Conservation (phyloP, 2,888 invertebrate species). For the Stegophylla sp. region DNA sequence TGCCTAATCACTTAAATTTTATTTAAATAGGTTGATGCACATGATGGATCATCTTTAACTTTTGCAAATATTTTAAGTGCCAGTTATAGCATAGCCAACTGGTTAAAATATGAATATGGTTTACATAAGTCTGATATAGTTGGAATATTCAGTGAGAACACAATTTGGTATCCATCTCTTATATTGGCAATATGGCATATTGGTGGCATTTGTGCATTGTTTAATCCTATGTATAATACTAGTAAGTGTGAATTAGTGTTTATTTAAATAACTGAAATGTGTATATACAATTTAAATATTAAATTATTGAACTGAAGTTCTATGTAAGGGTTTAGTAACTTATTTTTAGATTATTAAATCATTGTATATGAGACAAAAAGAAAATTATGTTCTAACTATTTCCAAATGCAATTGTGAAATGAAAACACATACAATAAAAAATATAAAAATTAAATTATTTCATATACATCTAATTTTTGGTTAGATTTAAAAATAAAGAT, state of each 20-base stretch:
- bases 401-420: too few relatives aligned
- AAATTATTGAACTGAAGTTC: not conserved
- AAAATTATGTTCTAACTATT: too few relatives aligned
- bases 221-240: slow-evolving; percentile 76
- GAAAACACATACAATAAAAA: too few relatives aligned
- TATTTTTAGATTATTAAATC: not conserved
- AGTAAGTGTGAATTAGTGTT: slow-evolving; percentile 63
- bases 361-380: too few relatives aligned
- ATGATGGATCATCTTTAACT: slow-evolving; percentile 69
- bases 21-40: slow-evolving; percentile 69
- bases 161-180: slow-evolving; percentile 76
- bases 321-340: not conserved
- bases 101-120: slow-evolving; percentile 65
- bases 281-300: not conserved
- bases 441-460: too few relatives aligned
- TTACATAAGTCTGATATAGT: slow-evolving; percentile 73
- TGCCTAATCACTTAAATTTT: not conserved
- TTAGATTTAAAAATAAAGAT: too few relatives aligned
- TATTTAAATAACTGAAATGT: not conserved
- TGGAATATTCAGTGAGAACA: slow-evolving; percentile 76
- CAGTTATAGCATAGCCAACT: slow-evolving; percentile 69
- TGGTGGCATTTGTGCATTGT: slow-evolving; percentile 73
- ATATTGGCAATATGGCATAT: slow-evolving; percentile 74
- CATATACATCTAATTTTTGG: too few relatives aligned
- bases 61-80: slow-evolving; percentile 69